A percentile compares a stretch with the other conserved stretches of the same genome.
These are phyloP conservation scores for Hiodon alosoides DNA, from an alignment of 2,113 vertebrate genomes.

Conservation along the genomic window DNA sequence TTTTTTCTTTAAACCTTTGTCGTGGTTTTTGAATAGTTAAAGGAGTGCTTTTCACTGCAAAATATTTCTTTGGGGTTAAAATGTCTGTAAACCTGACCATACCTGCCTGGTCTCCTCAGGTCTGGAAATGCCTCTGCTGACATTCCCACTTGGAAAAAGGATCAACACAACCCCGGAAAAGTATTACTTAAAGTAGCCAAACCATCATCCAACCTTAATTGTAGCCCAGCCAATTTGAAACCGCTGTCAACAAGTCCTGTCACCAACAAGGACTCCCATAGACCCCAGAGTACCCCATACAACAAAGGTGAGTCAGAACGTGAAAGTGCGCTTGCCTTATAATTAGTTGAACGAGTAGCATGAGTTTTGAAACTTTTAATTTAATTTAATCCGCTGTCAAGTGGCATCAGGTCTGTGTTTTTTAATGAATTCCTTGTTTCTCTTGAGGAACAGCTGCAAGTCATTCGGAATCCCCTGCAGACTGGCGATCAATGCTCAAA, in stretches of 20 bases:
- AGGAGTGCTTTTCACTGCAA: background rate
- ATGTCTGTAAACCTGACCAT: background rate
- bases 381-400: background rate
- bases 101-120: background rate
- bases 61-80: background rate
- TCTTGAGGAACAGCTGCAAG: conserved; percentile 30
- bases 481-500: conserved; percentile 80
- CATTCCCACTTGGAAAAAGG: conserved; percentile 18
- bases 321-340: background rate
- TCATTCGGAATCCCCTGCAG: conserved; percentile 59
- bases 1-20: background rate
- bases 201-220: background rate
- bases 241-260: conserved; percentile 18
- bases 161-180: background rate
- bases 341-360: background rate
- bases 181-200: background rate
- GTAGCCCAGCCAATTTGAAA: background rate
- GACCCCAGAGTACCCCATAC: conserved; percentile 24
- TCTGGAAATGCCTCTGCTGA: background rate
- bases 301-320: conserved; percentile 40
- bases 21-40: background rate
- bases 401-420: background rate
- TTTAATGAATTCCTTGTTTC: background rate
- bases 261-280: conserved; percentile 34
- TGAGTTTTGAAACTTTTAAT: background rate